Base-by-base conservation (phyloP, 1,140 invertebrate species). In the Drosophila arawakana region DNA sequence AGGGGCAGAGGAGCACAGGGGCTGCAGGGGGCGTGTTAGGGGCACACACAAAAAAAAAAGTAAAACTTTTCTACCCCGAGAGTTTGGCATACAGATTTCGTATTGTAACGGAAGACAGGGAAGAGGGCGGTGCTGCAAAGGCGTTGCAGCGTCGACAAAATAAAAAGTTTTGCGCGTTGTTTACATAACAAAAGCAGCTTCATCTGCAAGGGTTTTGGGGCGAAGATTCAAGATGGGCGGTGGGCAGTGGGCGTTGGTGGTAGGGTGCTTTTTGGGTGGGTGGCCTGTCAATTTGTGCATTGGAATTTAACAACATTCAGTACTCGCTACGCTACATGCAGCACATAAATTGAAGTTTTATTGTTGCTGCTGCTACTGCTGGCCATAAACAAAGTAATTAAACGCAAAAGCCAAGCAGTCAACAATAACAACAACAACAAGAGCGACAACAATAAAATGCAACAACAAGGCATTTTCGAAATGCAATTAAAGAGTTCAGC, bases 371-470 rank as follows among this genome's bases (percentile, higher is more conserved):
- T 54, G 62, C 68, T 55, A 43, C 41, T 30, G 30, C 67, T 76
- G 83, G 84, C 83, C 83, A 88, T 88, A 88, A 88, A 88, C 83
- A 88, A 89, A 88, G 83, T 88, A 86, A 86, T 86, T 86, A 86
- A 86, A 88, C 70, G 83, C 82, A 88, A 76, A 86, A 81, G 78
- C 78, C 78, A 85, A 69, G 71, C 80, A 77, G 76, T 60, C 55
- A 68, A 66, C 49, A 49, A 54, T 57, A 66, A 73, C 73, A 80
- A 62, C 30, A 60, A 39, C 44, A 66, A 71, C 44, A 81, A 13
- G 30, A 30, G 25, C 25, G 25, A 30, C n/a, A 47, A 52, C 66
- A 80, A 67, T 30, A 30, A 30, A 30, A 30, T 30, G 25, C 60
- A 79, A 70, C 54, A 72, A 57, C 46, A 70, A 11, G 25, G 47